Evolutionary conservation across 2,888 invertebrate species (phyloP).

Genomic region (Drosophila greeni): DNA sequence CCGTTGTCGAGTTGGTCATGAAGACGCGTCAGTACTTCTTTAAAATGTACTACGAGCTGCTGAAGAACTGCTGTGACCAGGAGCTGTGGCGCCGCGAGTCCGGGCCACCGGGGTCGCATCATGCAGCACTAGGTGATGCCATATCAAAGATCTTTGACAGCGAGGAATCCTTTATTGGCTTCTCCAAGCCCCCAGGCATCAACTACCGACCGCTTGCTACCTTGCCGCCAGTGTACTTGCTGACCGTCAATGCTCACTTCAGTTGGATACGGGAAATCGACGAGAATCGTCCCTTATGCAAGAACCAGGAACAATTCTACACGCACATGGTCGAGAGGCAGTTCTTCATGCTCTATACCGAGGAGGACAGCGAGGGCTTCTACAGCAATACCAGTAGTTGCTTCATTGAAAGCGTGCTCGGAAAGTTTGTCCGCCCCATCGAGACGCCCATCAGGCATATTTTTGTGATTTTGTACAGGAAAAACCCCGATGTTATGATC

Average conservation of each 20-base stretch:
- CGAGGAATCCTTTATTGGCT: conserved; percentile 43
- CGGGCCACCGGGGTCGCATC: background rate
- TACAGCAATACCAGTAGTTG: conserved; percentile 18
- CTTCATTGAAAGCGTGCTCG: conserved; percentile 46
- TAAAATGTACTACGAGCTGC: conserved; percentile 34
- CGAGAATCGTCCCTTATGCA: background rate
- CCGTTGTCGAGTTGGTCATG: conserved; percentile 41
- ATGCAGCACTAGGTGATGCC: conserved; percentile 18
- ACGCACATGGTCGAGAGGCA: conserved; percentile 40
- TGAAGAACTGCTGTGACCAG: conserved; percentile 40
- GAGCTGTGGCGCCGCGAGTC: conserved; percentile 35
- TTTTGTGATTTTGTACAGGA: conserved; percentile 52
- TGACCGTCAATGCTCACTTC: conserved; percentile 47
- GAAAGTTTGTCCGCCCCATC: conserved; percentile 49
- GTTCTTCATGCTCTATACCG: conserved; percentile 50
- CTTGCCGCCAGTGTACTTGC: conserved; percentile 35
- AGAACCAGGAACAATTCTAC: background rate
- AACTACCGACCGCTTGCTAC: conserved; percentile 13
- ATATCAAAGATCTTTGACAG: conserved; percentile 41
- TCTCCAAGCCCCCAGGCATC: conserved; percentile 20
- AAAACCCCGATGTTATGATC: conserved; percentile 41
- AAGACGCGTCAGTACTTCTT: conserved; percentile 51
- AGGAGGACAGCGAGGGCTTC: conserved; percentile 30
- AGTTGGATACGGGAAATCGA: conserved; percentile 22
- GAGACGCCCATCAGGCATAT: conserved; percentile 40